phyloP scores from a whole-genome alignment of 2,113 vertebrate species.

The Myotis davidii region DNA sequence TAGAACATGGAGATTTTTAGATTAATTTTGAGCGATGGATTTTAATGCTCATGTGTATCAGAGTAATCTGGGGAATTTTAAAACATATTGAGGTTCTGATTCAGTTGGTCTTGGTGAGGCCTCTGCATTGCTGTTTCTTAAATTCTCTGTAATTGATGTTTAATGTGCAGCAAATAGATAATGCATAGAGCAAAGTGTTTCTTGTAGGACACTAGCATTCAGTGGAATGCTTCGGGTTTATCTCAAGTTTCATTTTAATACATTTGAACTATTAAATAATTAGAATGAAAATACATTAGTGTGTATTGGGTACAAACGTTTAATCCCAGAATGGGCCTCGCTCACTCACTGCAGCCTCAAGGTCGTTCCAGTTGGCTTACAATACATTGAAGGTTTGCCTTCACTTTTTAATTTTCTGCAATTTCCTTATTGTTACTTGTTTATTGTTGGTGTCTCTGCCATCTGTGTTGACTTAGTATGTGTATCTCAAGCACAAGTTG shows the following conservation, averaged over 20 bases:
- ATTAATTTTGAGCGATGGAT: not conserved
- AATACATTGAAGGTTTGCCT: not conserved
- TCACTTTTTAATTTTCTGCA: not conserved
- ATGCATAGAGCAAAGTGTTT: not conserved
- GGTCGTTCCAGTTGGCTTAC: not conserved
- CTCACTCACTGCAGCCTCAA: not conserved
- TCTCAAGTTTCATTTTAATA: slow-evolving; percentile 26
- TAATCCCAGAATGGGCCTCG: not conserved
- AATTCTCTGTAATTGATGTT: not conserved
- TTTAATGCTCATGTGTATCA: not conserved
- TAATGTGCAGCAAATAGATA: not conserved
- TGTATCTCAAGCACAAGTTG: not conserved
- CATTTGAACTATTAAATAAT: not conserved
- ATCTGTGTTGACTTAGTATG: not conserved
- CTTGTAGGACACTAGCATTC: not conserved
- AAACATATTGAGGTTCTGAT: not conserved
- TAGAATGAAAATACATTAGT: not conserved
- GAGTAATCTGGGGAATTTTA: not conserved
- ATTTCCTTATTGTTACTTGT: not conserved
- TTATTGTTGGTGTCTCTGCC: not conserved
- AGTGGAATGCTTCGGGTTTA: not conserved
- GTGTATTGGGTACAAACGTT: not conserved
- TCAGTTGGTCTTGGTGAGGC: not conserved
- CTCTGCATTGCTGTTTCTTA: not conserved
- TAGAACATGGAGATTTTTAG: not conserved